A percentile compares a stretch with the other conserved stretches of the same genome.
Evolutionary conservation across 2,113 vertebrate species (phyloP).

Genomic region (Bos indicus): DNA sequence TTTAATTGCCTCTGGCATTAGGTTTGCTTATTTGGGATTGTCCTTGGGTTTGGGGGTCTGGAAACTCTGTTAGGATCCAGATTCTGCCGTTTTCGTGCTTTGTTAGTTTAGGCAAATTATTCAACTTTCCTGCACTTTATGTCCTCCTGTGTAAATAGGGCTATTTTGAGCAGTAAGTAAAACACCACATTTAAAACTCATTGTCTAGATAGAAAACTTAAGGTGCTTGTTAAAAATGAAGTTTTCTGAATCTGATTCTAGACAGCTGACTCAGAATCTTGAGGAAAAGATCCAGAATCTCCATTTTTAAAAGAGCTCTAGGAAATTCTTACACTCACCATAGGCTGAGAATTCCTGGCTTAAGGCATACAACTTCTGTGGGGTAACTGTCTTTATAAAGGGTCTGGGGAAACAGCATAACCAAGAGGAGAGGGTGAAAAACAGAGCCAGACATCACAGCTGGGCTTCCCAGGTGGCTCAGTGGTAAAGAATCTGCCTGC

Average conservation of each 20-base stretch:
- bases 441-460: not conserved
- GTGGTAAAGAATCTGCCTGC: not conserved
- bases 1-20: not conserved
- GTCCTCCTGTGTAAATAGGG: not conserved
- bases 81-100: not conserved
- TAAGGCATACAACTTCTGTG: not conserved
- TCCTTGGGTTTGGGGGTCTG: not conserved
- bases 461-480: not conserved
- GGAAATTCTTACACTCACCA: not conserved
- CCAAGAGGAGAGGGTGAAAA: not conserved
- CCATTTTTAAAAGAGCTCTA: not conserved
- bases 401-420: not conserved
- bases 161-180: not conserved
- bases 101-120: not conserved
- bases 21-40: not conserved
- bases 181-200: not conserved
- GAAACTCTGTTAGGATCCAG: not conserved
- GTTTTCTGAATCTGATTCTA: not conserved
- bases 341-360: not conserved
- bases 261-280: not conserved
- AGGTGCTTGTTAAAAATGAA: not conserved
- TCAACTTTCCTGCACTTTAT: not conserved
- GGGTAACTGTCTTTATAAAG: not conserved
- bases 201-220: not conserved
- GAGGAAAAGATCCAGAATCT: not conserved